phyloP scores from a whole-genome alignment of 1,140 invertebrate genomes.

The Bombus affinis region DNA sequence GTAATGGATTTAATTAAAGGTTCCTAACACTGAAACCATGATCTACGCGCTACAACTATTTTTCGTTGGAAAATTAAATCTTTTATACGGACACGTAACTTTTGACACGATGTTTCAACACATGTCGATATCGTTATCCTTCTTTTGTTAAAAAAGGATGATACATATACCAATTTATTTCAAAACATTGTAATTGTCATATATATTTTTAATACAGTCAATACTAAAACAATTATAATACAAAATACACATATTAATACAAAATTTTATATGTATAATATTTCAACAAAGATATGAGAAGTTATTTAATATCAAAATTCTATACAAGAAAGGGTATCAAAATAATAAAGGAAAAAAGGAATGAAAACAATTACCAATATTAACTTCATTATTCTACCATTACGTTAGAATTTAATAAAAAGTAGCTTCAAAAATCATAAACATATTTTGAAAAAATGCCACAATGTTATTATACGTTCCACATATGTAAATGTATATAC shows the following conservation, averaged over 20 bases:
- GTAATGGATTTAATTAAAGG: constrained; percentile 15
- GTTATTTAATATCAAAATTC: no score
- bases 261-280: background rate
- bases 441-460: no score
- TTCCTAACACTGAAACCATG: background rate
- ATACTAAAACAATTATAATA: background rate
- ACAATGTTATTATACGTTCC: no score
- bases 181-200: background rate
- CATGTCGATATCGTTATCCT: background rate
- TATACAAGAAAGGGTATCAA: no score
- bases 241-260: background rate
- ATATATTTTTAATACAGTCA: background rate
- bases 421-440: no score
- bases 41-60: background rate
- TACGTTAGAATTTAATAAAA: no score
- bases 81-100: background rate
- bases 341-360: no score
- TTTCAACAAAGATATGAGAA: no score
- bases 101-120: background rate
- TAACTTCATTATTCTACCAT: no score
- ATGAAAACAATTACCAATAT: no score
- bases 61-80: constrained; percentile 15
- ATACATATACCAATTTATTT: background rate
- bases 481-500: no score
- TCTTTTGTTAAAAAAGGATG: background rate